A percentile compares a stretch with the other conserved stretches of the same genome.
Conservation (phyloP, 2,888 invertebrate genomes). For the Papilio demoleus region DNA sequence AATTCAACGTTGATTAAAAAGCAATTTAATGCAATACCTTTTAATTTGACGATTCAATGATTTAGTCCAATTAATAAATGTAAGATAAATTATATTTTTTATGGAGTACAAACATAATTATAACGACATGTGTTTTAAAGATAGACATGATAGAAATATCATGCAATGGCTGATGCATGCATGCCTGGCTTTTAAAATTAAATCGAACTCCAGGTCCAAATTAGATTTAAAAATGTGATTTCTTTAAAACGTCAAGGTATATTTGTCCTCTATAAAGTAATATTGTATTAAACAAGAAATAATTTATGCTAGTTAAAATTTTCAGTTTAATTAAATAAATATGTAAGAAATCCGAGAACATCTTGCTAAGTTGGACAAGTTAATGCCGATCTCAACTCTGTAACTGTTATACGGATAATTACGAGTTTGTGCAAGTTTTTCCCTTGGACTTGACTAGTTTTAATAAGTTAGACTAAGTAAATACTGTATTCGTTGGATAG, state of each 20-base stretch:
- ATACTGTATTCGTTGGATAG: neutral
- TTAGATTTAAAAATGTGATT: neutral
- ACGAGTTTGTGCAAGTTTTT: neutral
- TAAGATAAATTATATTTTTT: neutral
- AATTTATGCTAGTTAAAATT: neutral
- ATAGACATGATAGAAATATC: too few relatives aligned
- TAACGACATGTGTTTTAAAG: neutral
- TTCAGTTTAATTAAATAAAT: conserved; percentile 6
- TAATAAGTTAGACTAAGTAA: conserved; percentile 8
- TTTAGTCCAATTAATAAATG: neutral
- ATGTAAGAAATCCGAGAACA: conserved; percentile 9
- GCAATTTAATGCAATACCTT: neutral
- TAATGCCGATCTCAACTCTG: neutral
- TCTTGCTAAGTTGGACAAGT: conserved; percentile 12
- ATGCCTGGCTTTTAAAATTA: too few relatives aligned
- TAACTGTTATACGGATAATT: conserved; percentile 5
- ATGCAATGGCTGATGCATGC: too few relatives aligned
- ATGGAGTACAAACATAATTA: neutral
- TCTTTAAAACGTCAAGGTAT: neutral
- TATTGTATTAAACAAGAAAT: too few relatives aligned
- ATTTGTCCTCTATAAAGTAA: neutral
- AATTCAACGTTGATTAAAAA: neutral
- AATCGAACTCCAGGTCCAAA: too few relatives aligned
- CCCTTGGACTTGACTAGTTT: neutral
- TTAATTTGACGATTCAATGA: conserved; percentile 9